phyloP scores from a whole-genome alignment of 2,888 invertebrate genomes.

The Liopterus haemorrhoidalis region DNA sequence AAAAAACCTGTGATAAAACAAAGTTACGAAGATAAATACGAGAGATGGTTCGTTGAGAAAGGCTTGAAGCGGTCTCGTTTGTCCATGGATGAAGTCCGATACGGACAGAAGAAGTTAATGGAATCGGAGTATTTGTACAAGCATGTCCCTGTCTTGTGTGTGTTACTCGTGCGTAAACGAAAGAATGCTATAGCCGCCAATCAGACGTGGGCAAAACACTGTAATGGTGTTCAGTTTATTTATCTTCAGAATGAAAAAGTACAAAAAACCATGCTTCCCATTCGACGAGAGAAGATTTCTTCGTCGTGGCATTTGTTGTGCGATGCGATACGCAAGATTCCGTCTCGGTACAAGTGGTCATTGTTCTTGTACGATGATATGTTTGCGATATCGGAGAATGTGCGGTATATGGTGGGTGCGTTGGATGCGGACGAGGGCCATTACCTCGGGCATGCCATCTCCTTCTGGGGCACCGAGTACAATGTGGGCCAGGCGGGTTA shows the following conservation, averaged over 20 bases:
- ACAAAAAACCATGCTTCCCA: slow-evolving; percentile 33
- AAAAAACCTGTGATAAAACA: slow-evolving; percentile 2
- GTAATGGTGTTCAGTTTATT: slow-evolving; percentile 38
- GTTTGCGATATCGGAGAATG: slow-evolving; percentile 52
- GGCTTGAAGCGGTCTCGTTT: slow-evolving; percentile 18
- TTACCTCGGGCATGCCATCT: slow-evolving; percentile 53
- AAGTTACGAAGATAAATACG: slow-evolving; percentile 16
- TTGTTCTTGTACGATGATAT: slow-evolving; percentile 52
- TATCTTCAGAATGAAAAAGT: slow-evolving; percentile 29
- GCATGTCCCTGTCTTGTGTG: slow-evolving; percentile 32
- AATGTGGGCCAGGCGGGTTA: slow-evolving; percentile 54
- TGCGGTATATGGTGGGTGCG: slow-evolving; percentile 48
- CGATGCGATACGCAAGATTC: slow-evolving; percentile 32
- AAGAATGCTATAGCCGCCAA: slow-evolving; percentile 33
- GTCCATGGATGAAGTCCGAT: slow-evolving; percentile 25
- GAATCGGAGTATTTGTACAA: slow-evolving; percentile 34
- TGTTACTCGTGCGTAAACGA: slow-evolving; percentile 32
- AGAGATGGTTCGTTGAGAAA: slow-evolving; percentile 24
- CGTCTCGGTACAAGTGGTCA: slow-evolving; percentile 47
- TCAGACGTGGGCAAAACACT: slow-evolving; percentile 42
- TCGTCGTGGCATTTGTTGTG: slow-evolving; percentile 42
- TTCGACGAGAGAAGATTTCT: slow-evolving; percentile 32
- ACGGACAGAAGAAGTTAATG: slow-evolving; percentile 20
- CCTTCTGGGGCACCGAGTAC: slow-evolving; percentile 51
- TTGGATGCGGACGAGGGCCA: slow-evolving; percentile 44